Conservation (phyloP, 2,888 invertebrate genomes). For the Lepidocyrtinus sp. region DNA sequence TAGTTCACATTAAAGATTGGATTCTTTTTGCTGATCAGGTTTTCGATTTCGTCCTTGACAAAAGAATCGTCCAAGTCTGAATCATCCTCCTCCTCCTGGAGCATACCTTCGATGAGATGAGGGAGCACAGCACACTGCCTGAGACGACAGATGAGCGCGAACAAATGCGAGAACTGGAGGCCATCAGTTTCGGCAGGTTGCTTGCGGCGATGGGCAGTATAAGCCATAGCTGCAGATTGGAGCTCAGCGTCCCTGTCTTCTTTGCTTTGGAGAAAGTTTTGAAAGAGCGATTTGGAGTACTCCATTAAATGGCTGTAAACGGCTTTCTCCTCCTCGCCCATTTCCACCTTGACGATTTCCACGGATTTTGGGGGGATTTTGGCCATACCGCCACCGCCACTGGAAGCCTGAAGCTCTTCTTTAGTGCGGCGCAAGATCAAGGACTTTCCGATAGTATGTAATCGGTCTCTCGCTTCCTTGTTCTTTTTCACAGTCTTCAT, state of each 20-base stretch:
- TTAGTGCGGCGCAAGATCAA: slow-evolving; percentile 92
- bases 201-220: slow-evolving; percentile 39
- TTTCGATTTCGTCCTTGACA: slow-evolving; percentile 24
- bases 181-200: slow-evolving; percentile 63
- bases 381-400: slow-evolving; percentile 72
- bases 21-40: slow-evolving; percentile 57
- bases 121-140: slow-evolving; percentile 94
- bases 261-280: slow-evolving; percentile 52
- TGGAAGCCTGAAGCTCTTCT: slow-evolving; percentile 79
- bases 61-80: slow-evolving; percentile 71
- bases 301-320: slow-evolving; percentile 82
- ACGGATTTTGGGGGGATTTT: slow-evolving; percentile 78
- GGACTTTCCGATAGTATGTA: slow-evolving; percentile 88
- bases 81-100: slow-evolving; percentile 74
- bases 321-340: slow-evolving; percentile 81
- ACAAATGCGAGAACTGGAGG: slow-evolving; percentile 76
- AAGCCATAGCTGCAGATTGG: slow-evolving; percentile 58
- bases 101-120: slow-evolving; percentile 81
- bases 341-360: slow-evolving; percentile 76
- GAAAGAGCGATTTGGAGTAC: slow-evolving; percentile 72
- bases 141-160: slow-evolving; percentile 86
- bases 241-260: slow-evolving; percentile 42
- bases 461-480: slow-evolving; percentile 80
- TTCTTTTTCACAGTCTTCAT: slow-evolving; percentile 77
- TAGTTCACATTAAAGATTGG: slow-evolving; percentile 59